phyloP scores from a whole-genome alignment of 2,888 invertebrate species.

The Leptarthrus brevirostris region DNA sequence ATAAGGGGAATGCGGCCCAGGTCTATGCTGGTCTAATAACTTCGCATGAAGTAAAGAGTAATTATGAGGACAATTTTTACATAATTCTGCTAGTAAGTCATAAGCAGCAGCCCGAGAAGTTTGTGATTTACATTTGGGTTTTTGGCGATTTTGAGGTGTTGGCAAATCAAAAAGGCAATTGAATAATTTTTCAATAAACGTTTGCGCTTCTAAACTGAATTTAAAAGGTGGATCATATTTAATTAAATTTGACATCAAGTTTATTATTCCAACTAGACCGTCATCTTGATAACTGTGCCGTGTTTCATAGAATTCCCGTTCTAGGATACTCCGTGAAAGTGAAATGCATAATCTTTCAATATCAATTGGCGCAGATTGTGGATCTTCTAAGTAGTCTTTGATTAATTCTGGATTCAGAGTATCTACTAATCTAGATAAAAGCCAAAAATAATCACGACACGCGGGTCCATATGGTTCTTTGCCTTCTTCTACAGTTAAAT shows the following conservation, averaged over 20 bases:
- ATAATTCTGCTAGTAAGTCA: slow-evolving; percentile 89
- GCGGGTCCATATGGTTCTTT: slow-evolving; percentile 96
- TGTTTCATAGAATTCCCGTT: slow-evolving; percentile 84
- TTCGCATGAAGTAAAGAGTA: slow-evolving; percentile 86
- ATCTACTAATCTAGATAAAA: slow-evolving; percentile 88
- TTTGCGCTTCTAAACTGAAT: slow-evolving; percentile 78
- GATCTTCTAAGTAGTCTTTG: slow-evolving; percentile 72
- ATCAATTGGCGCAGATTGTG: slow-evolving; percentile 72
- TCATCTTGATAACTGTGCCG: slow-evolving; percentile 89
- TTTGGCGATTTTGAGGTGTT: slow-evolving; percentile 83
- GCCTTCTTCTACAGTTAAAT: slow-evolving; percentile 76
- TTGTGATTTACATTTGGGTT: slow-evolving; percentile 94
- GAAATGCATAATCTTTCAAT: slow-evolving; percentile 81
- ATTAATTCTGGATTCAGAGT: slow-evolving; percentile 84
- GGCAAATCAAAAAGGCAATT: slow-evolving; percentile 91
- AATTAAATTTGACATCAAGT: slow-evolving; percentile 85
- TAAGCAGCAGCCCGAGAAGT: slow-evolving; percentile 91
- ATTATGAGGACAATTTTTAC: slow-evolving; percentile 86
- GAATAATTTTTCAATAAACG: slow-evolving; percentile 74
- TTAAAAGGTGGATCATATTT: slow-evolving; percentile 92
- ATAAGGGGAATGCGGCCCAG: slow-evolving; percentile 84
- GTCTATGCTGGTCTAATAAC: slow-evolving; percentile 86
- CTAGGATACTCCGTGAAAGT: slow-evolving; percentile 79
- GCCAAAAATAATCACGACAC: slow-evolving; percentile 94
- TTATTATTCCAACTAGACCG: slow-evolving; percentile 87